These are phyloP conservation scores for Zenarchopterus dispar DNA, from an alignment of 2,797 vertebrate genomes.

Conservation along the genomic window DNA sequence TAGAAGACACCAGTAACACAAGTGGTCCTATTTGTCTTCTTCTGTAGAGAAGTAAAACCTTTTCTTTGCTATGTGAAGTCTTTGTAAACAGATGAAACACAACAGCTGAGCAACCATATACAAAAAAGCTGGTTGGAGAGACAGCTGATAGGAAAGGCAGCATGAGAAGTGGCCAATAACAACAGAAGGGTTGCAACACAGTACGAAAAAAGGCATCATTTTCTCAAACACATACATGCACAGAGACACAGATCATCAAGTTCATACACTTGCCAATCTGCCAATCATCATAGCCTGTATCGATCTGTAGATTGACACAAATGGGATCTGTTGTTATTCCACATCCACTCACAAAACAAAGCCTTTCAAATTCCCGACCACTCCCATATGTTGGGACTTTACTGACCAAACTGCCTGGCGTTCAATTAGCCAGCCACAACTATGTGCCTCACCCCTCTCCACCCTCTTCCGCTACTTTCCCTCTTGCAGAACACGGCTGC, in stretches of 20 bases:
- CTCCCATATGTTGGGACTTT: slow-evolving; percentile 61
- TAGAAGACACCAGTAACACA: neutral
- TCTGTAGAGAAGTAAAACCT: neutral
- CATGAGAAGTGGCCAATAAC: slow-evolving; percentile 12
- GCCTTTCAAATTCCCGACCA: slow-evolving; percentile 53
- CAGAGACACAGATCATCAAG: neutral
- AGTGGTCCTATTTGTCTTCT: neutral
- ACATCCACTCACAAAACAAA: slow-evolving; percentile 32
- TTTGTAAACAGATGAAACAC: slow-evolving; percentile 3
- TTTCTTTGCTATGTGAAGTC: slow-evolving; percentile 15
- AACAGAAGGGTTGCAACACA: slow-evolving; percentile 22
- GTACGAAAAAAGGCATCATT: neutral
- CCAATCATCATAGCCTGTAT: slow-evolving; percentile 9
- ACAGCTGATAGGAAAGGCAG: slow-evolving; percentile 3
- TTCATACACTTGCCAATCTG: slow-evolving; percentile 1
- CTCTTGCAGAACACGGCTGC: slow-evolving; percentile 16
- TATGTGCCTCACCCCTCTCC: slow-evolving; percentile 78
- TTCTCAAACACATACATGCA: neutral
- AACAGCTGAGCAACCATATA: slow-evolving; percentile 15
- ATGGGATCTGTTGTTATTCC: slow-evolving; percentile 17
- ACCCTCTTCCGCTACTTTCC: slow-evolving; percentile 73
- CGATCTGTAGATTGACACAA: slow-evolving; percentile 19
- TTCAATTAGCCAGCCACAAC: slow-evolving; percentile 81
- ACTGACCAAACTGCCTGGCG: slow-evolving; percentile 71
- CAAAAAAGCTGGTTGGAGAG: slow-evolving; percentile 13